These are phyloP conservation scores for Porites evermanni DNA, from an alignment of 92 coral and sea anemone genomes.

Conservation along the genomic window DNA sequence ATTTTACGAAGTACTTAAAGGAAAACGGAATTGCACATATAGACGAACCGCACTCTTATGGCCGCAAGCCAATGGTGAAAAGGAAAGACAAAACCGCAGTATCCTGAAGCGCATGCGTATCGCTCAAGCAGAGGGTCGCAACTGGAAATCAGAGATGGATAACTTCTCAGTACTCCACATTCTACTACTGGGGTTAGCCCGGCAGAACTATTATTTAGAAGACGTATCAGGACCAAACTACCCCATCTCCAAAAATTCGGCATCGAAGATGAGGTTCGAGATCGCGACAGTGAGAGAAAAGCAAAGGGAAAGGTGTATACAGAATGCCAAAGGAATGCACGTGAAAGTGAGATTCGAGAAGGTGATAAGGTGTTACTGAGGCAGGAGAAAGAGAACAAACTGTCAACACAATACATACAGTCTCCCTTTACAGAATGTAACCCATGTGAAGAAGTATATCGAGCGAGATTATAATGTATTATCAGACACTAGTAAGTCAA, in stretches of 20 bases:
- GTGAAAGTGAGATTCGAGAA: conserved; percentile 13
- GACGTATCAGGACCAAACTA: background rate
- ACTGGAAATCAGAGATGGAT: conserved; percentile 25
- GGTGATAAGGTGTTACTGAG: conserved; percentile 25
- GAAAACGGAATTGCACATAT: conserved; percentile 8
- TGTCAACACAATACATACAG: too few species aligned
- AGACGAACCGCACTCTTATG: conserved; percentile 34
- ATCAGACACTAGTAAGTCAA: too few species aligned
- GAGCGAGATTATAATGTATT: too few species aligned
- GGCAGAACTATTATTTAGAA: background rate
- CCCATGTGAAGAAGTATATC: too few species aligned
- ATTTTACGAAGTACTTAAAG: too few species aligned
- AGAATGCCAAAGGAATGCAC: conserved; percentile 15
- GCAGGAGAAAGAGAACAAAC: too few species aligned
- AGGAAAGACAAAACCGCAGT: conserved; percentile 42
- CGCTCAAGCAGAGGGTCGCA: conserved; percentile 54
- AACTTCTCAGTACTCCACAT: conserved; percentile 13
- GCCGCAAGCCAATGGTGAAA: conserved; percentile 28
- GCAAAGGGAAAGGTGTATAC: conserved; percentile 9
- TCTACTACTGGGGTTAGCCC: conserved; percentile 7
- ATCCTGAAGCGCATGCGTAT: conserved; percentile 18
- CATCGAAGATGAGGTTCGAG: conserved; percentile 17
- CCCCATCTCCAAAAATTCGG: background rate
- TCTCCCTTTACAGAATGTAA: too few species aligned
- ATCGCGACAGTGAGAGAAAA: conserved; percentile 30